These are phyloP conservation scores for Agonopterix arenella DNA, from an alignment of 2,888 invertebrate species.

Conservation along the genomic window DNA sequence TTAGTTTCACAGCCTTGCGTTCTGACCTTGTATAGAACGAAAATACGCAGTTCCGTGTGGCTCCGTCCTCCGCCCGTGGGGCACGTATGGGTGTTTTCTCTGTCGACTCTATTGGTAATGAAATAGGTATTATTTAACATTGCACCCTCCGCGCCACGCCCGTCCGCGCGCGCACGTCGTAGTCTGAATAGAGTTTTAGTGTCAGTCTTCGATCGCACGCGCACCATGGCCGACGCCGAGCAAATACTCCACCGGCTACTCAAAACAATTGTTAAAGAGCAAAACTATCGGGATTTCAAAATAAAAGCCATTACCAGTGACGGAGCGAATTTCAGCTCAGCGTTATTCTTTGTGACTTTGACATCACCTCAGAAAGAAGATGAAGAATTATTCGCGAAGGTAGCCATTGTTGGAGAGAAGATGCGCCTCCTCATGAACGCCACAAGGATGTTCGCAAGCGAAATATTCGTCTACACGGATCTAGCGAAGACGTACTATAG, in stretches of 20 bases:
- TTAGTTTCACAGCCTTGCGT: no score
- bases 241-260: constrained; percentile 24
- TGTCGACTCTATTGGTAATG: no score
- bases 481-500: constrained; percentile 20
- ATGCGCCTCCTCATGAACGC: constrained; percentile 21
- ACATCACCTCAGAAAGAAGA: constrained; percentile 12
- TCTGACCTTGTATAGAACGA: no score
- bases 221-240: constrained; percentile 31
- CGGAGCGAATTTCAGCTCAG: constrained; percentile 40
- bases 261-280: constrained; percentile 20
- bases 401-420: constrained; percentile 26
- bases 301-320: constrained; percentile 28
- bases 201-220: constrained; percentile 4
- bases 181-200: no score
- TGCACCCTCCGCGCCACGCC: no score
- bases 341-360: constrained; percentile 24
- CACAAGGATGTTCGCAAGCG: constrained; percentile 18
- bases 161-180: no score
- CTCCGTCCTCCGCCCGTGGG: no score
- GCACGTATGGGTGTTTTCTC: no score
- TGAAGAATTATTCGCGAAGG: constrained; percentile 39
- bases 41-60: no score
- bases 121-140: no score
- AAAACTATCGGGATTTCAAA: constrained; percentile 19
- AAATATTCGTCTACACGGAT: constrained; percentile 23